Evolutionary conservation across 2,888 invertebrate species (phyloP).

Genomic region (Fragum whitleyi): DNA sequence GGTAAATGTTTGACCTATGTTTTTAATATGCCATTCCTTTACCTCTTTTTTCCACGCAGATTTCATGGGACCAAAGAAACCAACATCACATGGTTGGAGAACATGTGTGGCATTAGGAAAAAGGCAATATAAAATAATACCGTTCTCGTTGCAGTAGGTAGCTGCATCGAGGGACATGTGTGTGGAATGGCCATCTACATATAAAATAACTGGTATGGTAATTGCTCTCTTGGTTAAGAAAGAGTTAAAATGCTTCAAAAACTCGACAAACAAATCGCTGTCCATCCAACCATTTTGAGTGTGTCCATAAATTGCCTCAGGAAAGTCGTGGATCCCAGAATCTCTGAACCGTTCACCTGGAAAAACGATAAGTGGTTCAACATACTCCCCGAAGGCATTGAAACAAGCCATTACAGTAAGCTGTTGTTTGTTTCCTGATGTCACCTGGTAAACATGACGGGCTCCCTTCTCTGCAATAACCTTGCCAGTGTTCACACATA

Average conservation of each 20-base stretch:
- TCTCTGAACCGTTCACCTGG: constrained; percentile 54
- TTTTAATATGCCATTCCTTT: constrained; percentile 20
- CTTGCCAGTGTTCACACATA: constrained; percentile 18
- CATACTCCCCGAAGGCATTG: constrained; percentile 48
- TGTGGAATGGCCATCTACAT: constrained; percentile 56
- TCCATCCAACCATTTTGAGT: constrained; percentile 56
- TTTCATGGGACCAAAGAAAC: constrained; percentile 45
- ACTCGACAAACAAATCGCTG: constrained; percentile 32
- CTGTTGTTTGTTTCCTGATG: constrained; percentile 39
- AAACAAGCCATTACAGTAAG: constrained; percentile 60
- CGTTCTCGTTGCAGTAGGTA: constrained; percentile 33
- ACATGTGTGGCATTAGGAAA: constrained; percentile 49
- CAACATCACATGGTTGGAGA: constrained; percentile 47
- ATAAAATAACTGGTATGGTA: constrained; percentile 39
- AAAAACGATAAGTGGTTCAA: constrained; percentile 45
- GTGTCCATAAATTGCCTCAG: constrained; percentile 37
- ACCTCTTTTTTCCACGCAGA: constrained; percentile 35
- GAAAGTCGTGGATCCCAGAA: constrained; percentile 30
- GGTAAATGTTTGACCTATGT: constrained; percentile 32
- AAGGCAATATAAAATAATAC: constrained; percentile 52
- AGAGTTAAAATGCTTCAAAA: constrained; percentile 27
- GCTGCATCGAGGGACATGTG: constrained; percentile 31
- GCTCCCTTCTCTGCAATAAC: constrained; percentile 34
- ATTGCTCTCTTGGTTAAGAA: constrained; percentile 8
- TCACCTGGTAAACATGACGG: constrained; percentile 33